phyloP scores from a whole-genome alignment of 2,113 vertebrate genomes.

The Alligator sinensis region DNA sequence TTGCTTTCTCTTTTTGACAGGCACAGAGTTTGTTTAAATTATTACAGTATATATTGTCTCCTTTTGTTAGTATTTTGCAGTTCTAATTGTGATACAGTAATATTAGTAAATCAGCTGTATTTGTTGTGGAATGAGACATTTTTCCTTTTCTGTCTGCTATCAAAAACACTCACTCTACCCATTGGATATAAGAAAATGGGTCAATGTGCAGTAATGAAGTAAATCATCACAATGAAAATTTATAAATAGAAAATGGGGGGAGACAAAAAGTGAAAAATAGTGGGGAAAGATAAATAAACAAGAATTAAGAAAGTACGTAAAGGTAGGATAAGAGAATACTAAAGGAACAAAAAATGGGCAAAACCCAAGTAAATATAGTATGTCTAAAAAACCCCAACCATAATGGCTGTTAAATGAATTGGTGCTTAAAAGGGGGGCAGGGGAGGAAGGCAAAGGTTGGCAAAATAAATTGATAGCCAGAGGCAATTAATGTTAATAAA shows the following conservation, averaged over 20 bases:
- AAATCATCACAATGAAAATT: neutral
- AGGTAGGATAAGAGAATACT: no score
- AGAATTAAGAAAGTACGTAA: no score
- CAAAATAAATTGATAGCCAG: no score
- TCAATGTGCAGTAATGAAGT: neutral
- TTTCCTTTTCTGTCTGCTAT: neutral
- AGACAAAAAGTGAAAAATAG: no score
- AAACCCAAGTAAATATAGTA: neutral
- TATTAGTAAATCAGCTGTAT: no score
- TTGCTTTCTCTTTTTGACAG: neutral
- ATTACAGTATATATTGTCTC: no score
- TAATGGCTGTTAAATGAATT: neutral
- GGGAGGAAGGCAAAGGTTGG: no score
- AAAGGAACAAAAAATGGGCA: neutral
- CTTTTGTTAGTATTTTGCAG: no score
- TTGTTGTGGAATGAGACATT: neutral
- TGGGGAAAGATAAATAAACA: no score
- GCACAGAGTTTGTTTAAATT: neutral
- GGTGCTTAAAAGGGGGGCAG: neutral
- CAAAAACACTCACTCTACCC: neutral
- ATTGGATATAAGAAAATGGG: neutral
- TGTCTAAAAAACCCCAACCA: constrained; percentile 15
- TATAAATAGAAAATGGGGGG: neutral
- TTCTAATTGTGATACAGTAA: no score
- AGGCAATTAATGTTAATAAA: neutral